Base-by-base conservation (phyloP, 1,140 invertebrate species). In the Lordiphosa mommai region DNA sequence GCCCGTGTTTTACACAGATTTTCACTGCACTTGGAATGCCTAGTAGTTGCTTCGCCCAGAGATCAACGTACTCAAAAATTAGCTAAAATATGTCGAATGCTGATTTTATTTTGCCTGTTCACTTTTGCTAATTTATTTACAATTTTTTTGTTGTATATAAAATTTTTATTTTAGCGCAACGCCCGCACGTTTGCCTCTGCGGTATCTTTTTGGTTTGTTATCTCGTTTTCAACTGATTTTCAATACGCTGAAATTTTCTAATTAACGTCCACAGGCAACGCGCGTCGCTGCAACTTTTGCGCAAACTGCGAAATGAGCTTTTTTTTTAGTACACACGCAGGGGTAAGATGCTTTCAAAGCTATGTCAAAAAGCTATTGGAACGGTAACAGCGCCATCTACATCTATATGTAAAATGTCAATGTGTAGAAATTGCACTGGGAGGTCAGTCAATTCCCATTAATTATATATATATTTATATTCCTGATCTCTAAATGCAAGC, bases 171-270 rank as follows among this genome's bases (percentile, higher is more conserved):
- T 56, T 4, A 38, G 70, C 65, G 61, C 60, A 56, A 36, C 57
- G 44, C 56, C 30, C 41, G 34, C 58, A 38, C 30, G 7, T 58
- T 52, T 44, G 17, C 17, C 33, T 63, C 13, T 41, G 69, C 65
- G 41, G 79, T 72, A 79, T 85, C 79, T 86, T 71, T 57, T 66
- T 48, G 58, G 61, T 77, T 85, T 80, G 82, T 86, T 86, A 86
- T 86, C 82, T 86, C 82, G 82, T 64, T 77, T 86, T 76, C 67
- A 80, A 86, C 71, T 86, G 82, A 86, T 79, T 85, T 84, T 73
- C 61, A 63, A 56, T 57, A 50, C 66, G 79, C 52, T 53, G 72
- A 82, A 77, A 82, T 58, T 86, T 76, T 60, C 55, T 72, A 86
- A 80, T 82, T 72, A 84, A 79, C 70, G 66, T 74, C 56, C 73